A percentile compares a stretch with the other conserved stretches of the same genome.
Conservation (phyloP, 2,797 vertebrate species). For the Lepidocolaptes lacrymiger region DNA sequence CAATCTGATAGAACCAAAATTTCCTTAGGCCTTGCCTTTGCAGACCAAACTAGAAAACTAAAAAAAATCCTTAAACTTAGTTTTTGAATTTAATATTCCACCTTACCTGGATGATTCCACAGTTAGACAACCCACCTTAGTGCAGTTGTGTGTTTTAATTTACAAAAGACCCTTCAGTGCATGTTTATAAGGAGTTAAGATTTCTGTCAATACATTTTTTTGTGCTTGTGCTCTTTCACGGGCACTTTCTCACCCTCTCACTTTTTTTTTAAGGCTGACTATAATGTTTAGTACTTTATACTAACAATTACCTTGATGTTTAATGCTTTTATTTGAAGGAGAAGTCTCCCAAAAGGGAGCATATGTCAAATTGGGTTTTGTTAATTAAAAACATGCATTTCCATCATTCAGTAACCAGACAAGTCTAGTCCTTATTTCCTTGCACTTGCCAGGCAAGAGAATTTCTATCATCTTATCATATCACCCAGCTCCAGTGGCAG, state of each 20-base stretch:
- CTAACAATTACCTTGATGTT: background rate
- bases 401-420: background rate
- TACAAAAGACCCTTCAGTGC: background rate
- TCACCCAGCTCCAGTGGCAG: background rate
- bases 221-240: background rate
- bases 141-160: background rate
- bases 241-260: background rate
- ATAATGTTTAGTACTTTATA: background rate
- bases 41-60: background rate
- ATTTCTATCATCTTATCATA: background rate
- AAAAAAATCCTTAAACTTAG: background rate
- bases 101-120: background rate
- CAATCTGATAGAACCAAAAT: background rate
- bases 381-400: background rate
- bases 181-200: background rate
- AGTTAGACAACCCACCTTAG: background rate
- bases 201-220: background rate
- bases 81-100: background rate
- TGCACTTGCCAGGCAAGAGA: background rate
- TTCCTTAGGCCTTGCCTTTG: background rate
- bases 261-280: accelerated
- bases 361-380: background rate
- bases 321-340: background rate
- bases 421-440: background rate
- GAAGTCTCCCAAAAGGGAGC: background rate